Evolutionary conservation across 2,113 vertebrate species (phyloP).

Genomic region (Odontesthes bonariensis): DNA sequence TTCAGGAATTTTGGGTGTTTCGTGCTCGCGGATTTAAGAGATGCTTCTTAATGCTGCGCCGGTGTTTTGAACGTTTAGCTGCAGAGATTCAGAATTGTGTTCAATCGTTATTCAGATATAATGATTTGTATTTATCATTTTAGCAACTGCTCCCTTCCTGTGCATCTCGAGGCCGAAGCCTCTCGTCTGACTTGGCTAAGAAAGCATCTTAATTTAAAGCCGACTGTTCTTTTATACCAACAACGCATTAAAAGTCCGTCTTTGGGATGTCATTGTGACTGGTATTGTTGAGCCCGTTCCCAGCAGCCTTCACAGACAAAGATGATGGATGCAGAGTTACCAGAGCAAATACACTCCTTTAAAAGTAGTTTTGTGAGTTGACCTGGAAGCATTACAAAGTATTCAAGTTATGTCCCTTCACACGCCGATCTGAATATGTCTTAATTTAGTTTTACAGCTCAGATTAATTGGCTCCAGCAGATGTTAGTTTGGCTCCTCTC

Average conservation of each 20-base stretch:
- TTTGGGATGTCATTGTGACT: constrained; percentile 3
- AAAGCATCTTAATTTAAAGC: constrained; percentile 45
- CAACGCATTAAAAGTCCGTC: constrained; percentile 30
- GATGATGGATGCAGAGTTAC: constrained; percentile 28
- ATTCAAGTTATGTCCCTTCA: constrained; percentile 18
- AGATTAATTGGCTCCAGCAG: constrained; percentile 35
- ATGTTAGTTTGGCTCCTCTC: constrained; percentile 24
- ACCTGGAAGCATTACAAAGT: constrained; percentile 21
- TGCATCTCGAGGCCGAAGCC: constrained; percentile 10
- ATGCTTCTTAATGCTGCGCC: neutral
- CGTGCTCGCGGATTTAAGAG: too few species aligned
- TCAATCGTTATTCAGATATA: neutral
- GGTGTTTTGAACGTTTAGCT: neutral
- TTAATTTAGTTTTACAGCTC: constrained; percentile 24
- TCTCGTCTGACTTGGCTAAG: constrained; percentile 22
- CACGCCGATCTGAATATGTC: constrained; percentile 39
- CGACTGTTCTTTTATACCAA: constrained; percentile 38
- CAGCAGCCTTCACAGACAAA: constrained; percentile 4
- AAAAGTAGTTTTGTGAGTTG: constrained; percentile 26
- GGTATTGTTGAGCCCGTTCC: constrained; percentile 28
- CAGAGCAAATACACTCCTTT: constrained; percentile 53
- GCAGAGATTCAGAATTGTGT: neutral
- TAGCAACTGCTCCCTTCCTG: neutral
- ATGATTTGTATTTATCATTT: neutral
- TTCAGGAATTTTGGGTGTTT: too few species aligned